Evolutionary conservation across 2,797 vertebrate species (phyloP).

Genomic region (Tragelaphus oryx): DNA sequence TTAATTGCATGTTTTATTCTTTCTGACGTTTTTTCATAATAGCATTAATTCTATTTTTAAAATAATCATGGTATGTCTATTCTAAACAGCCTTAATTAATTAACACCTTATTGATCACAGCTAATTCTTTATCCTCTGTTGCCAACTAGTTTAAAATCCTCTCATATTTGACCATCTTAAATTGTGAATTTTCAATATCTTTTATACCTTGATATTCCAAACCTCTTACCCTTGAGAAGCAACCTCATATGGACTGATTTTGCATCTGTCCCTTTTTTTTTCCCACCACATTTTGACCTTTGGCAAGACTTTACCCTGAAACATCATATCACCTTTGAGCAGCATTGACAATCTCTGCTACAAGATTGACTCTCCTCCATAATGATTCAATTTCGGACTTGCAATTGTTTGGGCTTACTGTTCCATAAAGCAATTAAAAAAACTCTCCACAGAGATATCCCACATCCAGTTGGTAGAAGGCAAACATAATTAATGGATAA

Average conservation of each 20-base stretch:
- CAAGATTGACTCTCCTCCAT: constrained; percentile 45
- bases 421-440: constrained; percentile 46
- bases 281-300: neutral
- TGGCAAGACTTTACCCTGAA: neutral
- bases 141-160: constrained; percentile 19
- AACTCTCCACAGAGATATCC: neutral
- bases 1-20: neutral
- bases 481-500: constrained; percentile 44
- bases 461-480: neutral
- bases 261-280: neutral
- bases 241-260: neutral
- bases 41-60: constrained; percentile 1
- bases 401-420: constrained; percentile 49
- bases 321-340: neutral
- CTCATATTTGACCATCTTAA: neutral
- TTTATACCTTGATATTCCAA: neutral
- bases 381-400: constrained; percentile 30
- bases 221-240: neutral
- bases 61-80: neutral
- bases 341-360: neutral
- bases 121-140: constrained; percentile 1
- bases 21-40: neutral
- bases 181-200: neutral
- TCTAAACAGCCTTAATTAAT: constrained; percentile 11
- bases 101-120: constrained; percentile 20